Evolutionary conservation across 2,888 invertebrate genomes (phyloP).

Genomic region (Leptopterna dolabrata): DNA sequence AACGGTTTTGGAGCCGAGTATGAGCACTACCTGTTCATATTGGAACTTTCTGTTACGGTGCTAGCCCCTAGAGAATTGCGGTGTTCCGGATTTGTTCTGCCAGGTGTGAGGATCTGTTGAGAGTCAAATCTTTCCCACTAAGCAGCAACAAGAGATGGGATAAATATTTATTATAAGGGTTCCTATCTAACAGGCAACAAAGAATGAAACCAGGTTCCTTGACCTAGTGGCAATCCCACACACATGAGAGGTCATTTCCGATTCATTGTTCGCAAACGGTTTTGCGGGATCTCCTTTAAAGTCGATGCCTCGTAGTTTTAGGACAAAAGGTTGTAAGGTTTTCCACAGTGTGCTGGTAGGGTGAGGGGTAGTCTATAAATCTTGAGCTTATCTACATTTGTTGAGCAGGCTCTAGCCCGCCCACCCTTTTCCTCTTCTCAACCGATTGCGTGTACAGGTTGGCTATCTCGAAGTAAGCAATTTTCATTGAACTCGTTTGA

Average conservation of each 20-base stretch:
- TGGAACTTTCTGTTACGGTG: too few relatives aligned
- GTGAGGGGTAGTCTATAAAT: slow-evolving; percentile 24
- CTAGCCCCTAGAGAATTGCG: too few relatives aligned
- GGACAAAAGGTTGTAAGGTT: slow-evolving; percentile 8
- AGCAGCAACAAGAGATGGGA: too few relatives aligned
- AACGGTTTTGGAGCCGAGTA: too few relatives aligned
- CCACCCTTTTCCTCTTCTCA: background rate
- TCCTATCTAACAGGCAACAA: too few relatives aligned
- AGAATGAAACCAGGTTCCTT: background rate
- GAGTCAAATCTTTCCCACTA: too few relatives aligned
- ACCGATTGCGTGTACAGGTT: slow-evolving; percentile 37
- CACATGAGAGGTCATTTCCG: background rate
- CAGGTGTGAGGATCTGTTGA: too few relatives aligned
- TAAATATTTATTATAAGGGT: too few relatives aligned
- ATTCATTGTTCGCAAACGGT: background rate
- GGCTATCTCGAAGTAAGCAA: slow-evolving; percentile 43
- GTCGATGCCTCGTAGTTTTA: background rate
- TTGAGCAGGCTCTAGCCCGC: slow-evolving; percentile 23
- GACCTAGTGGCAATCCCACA: background rate
- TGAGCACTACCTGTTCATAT: too few relatives aligned
- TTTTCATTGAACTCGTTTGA: slow-evolving; percentile 48
- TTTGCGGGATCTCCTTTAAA: background rate
- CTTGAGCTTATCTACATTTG: slow-evolving; percentile 43
- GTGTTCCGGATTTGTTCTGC: too few relatives aligned
- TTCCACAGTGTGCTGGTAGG: background rate